Percentiles rank a stretch among this genome's conserved stretches.
phyloP scores from a whole-genome alignment of 2,888 invertebrate genomes.

The Elaeidobius kamerunicus region DNA sequence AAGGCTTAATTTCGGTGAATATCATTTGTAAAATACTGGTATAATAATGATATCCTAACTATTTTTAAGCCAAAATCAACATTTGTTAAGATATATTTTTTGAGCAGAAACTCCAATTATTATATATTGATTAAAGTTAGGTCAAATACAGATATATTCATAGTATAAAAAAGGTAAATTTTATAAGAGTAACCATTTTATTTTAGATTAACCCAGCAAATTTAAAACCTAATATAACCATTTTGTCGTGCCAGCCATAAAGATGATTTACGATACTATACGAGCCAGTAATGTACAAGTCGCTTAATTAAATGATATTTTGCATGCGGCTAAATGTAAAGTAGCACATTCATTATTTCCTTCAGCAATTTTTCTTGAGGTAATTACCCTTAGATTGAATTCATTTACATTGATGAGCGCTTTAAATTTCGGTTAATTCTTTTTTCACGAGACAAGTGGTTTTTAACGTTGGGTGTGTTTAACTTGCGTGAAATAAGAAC shows the following conservation, averaged over 20 bases:
- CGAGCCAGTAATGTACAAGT: constrained; percentile 6
- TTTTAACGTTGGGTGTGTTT: constrained; percentile 10
- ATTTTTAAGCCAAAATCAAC: too few species aligned
- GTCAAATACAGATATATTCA: too few species aligned
- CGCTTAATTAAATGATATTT: constrained; percentile 15
- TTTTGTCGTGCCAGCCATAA: constrained; percentile 12
- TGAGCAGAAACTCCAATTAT: too few species aligned
- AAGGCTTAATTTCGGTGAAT: too few species aligned
- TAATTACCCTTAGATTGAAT: constrained; percentile 18
- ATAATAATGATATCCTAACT: too few species aligned
- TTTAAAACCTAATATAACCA: too few species aligned
- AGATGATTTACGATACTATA: constrained; percentile 11
- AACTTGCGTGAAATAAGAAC: constrained; percentile 35
- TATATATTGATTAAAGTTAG: too few species aligned
- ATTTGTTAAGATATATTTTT: too few species aligned
- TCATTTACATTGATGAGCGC: constrained; percentile 21
- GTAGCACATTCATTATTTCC: constrained; percentile 8
- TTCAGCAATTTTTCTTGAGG: constrained; percentile 14
- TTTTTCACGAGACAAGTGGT: not conserved
- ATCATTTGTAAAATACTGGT: too few species aligned
- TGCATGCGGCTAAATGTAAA: constrained; percentile 15
- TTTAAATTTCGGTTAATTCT: not conserved
- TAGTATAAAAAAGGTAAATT: too few species aligned
- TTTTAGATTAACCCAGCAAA: too few species aligned
- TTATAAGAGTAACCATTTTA: too few species aligned